Conservation (phyloP, 23 tunicate species). For the Aplidium turbinatum region DNA sequence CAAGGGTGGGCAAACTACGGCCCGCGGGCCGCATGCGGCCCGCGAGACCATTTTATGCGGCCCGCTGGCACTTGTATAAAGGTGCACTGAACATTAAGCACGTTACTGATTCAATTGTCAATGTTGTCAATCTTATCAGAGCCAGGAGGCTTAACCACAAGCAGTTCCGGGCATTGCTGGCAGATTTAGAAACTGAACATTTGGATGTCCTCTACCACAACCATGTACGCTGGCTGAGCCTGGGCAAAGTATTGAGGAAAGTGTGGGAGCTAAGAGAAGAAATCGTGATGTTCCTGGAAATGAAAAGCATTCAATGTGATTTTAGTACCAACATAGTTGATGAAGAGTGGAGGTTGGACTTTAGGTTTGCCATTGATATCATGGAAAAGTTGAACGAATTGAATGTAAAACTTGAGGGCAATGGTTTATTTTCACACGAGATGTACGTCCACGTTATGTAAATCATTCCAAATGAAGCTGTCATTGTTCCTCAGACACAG, state of each 20-base stretch:
- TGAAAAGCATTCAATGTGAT: conserved; percentile 41
- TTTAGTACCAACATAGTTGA: conserved; percentile 39
- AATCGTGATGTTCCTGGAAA: conserved; percentile 47
- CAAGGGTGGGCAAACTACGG: no score
- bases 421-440: conserved; percentile 40
- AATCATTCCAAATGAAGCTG: conserved; percentile 45
- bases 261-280: conserved; percentile 45
- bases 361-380: conserved; percentile 41
- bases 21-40: no score
- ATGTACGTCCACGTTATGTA: conserved; percentile 30
- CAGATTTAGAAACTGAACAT: conserved; percentile 31
- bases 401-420: conserved; percentile 47
- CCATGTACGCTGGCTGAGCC: conserved; percentile 40
- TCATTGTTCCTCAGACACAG: conserved; percentile 28
- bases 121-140: conserved; percentile 42
- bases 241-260: conserved; percentile 32
- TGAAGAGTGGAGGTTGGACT: conserved; percentile 51
- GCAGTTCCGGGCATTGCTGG: conserved; percentile 25
- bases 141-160: conserved; percentile 36
- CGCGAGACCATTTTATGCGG: no score
- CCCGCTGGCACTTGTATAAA: no score
- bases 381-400: conserved; percentile 38
- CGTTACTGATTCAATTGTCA: conserved; percentile 15
- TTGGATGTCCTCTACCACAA: conserved; percentile 34
- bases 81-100: conserved; percentile 2